Evolutionary conservation across 1,140 invertebrate species (phyloP), one percentile per base, ranked within the genome.

Genomic region (Drosophila elegans): DNA sequence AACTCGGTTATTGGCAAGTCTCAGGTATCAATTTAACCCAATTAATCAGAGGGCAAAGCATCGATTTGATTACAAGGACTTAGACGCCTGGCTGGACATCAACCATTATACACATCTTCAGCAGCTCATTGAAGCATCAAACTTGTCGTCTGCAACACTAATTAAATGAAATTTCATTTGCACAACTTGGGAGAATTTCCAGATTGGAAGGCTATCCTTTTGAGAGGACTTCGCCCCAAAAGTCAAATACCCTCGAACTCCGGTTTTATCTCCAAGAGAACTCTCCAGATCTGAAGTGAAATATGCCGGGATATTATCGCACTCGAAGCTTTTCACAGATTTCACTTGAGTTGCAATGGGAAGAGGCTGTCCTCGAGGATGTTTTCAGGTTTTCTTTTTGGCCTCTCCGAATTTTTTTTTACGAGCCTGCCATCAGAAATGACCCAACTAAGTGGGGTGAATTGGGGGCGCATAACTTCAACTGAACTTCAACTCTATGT

Each of bases 101-200:
- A 9, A 21, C 25, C 27, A 44, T 29, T 44, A 53, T 38, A 10
- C 21, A 32, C 29, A 5, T 6, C 21, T 27, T 56, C 27, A 21
- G 41, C 41, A 25, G 51, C 64, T 71, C 42, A 56, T 69, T 56
- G 42, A 56, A 41, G 42, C 67, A 48, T 56, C 48, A 48, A 48
- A 71, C 42, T 32, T 69, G 64, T 71, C 67, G 51, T 71, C 66
- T 56, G 67, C 27, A 27, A 11, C 36, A 69, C 51, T 71, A 72
- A 72, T 72, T 71, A 52, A 71, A 57, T 57, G 68, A 57, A 71
- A 71, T 72, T 72, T 72, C 44, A 72, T 71, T 72, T 71, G 64
- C 66, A 56, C 51, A 48, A 71, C 49, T 71, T 48, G 13, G 36
- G 12, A 56, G 36, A 34, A 16, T 71, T 46, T 29, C 29, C 29